phyloP scores from a whole-genome alignment of 2,797 vertebrate species.

The Urocyon cinereoargenteus region DNA sequence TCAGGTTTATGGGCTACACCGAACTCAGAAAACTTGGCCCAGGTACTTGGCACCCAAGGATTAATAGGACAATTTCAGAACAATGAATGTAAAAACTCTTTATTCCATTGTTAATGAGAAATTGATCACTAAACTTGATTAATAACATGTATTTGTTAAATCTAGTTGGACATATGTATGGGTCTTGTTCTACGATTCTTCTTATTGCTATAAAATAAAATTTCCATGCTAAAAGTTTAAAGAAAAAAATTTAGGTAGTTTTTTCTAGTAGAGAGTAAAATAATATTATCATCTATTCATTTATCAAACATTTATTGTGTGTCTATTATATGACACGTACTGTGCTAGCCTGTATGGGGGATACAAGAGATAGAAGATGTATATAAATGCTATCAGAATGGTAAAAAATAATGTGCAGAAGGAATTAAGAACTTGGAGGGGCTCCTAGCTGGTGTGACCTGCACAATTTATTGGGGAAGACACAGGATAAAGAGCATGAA shows the following conservation, averaged over 20 bases:
- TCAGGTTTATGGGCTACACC: not conserved
- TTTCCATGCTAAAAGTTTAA: not conserved
- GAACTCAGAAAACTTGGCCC: not conserved
- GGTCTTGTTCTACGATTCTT: not conserved
- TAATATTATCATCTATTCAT: not conserved
- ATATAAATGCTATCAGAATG: not conserved
- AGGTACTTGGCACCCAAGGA: not conserved
- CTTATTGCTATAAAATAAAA: not conserved
- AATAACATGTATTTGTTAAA: slow-evolving; percentile 18
- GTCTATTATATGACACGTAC: not conserved
- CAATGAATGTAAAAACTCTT: not conserved
- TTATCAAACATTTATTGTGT: not conserved
- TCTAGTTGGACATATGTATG: not conserved
- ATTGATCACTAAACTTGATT: not conserved
- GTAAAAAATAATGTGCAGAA: slow-evolving; percentile 23
- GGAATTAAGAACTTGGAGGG: slow-evolving; percentile 8
- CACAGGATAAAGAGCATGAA: not conserved
- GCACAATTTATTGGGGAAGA: not conserved
- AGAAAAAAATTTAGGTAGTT: not conserved
- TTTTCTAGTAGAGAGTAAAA: not conserved
- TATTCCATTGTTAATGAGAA: slow-evolving; percentile 37
- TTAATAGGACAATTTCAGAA: not conserved
- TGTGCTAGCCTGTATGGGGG: not conserved
- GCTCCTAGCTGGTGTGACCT: not conserved
- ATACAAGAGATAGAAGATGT: not conserved